These are phyloP conservation scores for Jaculus jaculus DNA, from an alignment of 2,113 vertebrate species.

Conservation along the genomic window DNA sequence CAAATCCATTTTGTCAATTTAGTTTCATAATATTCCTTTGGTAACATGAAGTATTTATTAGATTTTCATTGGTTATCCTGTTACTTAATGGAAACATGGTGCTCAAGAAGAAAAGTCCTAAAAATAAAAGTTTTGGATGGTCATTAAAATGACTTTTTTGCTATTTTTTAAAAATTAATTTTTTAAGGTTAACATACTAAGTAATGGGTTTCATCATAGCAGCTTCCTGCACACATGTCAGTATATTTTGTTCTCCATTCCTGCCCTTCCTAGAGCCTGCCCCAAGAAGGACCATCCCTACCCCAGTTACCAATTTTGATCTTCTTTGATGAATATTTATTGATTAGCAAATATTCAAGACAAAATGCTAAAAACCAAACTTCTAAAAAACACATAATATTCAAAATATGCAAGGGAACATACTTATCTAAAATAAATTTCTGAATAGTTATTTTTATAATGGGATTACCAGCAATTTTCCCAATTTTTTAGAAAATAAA, in stretches of 20 bases:
- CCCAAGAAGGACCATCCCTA: neutral
- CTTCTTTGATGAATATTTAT: conserved; percentile 12
- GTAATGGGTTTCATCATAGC: too few species aligned
- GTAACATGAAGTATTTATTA: neutral
- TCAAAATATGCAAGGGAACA: conserved; percentile 30
- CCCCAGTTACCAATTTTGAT: neutral
- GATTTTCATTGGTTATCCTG: neutral
- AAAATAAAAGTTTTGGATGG: conserved; percentile 8
- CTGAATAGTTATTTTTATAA: conserved; percentile 8
- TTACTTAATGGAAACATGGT: neutral
- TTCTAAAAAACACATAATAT: neutral
- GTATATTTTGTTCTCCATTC: neutral
- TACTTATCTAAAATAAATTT: conserved; percentile 13
- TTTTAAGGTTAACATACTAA: neutral
- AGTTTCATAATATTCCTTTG: conserved; percentile 21
- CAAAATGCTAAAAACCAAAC: conserved; percentile 14
- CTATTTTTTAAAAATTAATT: neutral
- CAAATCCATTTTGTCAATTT: conserved; percentile 35
- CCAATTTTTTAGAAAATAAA: conserved; percentile 8
- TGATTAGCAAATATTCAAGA: conserved; percentile 22
- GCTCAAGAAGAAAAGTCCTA: conserved; percentile 37
- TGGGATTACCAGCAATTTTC: conserved; percentile 5
- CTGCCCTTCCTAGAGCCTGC: neutral
- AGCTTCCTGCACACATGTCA: neutral
- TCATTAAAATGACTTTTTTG: conserved; percentile 3